These are phyloP conservation scores for Sarcophaga bullata DNA, from an alignment of 1,140 invertebrate species.

Conservation along the genomic window DNA sequence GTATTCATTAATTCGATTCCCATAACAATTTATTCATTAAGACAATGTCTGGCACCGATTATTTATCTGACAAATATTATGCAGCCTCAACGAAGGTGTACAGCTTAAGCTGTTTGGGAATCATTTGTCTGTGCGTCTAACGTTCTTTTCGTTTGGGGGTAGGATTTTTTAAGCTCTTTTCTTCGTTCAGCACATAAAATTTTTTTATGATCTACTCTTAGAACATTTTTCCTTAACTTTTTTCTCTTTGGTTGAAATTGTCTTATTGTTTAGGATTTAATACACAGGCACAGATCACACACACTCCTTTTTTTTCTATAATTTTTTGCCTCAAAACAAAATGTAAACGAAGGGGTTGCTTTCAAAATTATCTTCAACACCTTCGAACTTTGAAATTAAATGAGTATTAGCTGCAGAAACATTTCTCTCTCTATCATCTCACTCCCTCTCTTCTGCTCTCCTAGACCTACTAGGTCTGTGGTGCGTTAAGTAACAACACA, in stretches of 20 bases:
- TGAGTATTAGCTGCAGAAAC: slow-evolving; percentile 58
- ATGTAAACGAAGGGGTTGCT: slow-evolving; percentile 19
- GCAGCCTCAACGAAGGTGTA: not conserved
- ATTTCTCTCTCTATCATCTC: not conserved
- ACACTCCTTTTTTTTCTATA: not conserved
- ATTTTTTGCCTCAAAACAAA: not conserved
- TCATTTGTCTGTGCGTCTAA: not conserved
- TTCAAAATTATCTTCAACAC: slow-evolving; percentile 65
- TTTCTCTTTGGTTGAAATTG: not conserved
- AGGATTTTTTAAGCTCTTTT: not conserved
- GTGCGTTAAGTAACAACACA: not conserved
- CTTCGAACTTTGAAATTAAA: slow-evolving; percentile 66
- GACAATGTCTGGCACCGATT: slow-evolving; percentile 66
- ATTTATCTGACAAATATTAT: slow-evolving; percentile 63
- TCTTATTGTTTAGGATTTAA: not conserved
- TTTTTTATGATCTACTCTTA: slow-evolving; percentile 59
- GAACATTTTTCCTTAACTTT: not conserved
- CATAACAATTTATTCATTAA: slow-evolving; percentile 67
- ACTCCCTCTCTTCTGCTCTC: not conserved
- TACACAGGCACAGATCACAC: not conserved
- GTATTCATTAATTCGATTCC: slow-evolving; percentile 66
- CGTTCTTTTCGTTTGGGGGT: not conserved
- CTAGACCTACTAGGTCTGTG: not conserved
- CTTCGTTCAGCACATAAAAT: slow-evolving; percentile 56
- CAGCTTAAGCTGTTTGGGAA: no score